Percentiles rank a stretch among this genome's conserved stretches.
Evolutionary conservation across 1,140 invertebrate species (phyloP).

Genomic region (Globodera rostochiensis): DNA sequence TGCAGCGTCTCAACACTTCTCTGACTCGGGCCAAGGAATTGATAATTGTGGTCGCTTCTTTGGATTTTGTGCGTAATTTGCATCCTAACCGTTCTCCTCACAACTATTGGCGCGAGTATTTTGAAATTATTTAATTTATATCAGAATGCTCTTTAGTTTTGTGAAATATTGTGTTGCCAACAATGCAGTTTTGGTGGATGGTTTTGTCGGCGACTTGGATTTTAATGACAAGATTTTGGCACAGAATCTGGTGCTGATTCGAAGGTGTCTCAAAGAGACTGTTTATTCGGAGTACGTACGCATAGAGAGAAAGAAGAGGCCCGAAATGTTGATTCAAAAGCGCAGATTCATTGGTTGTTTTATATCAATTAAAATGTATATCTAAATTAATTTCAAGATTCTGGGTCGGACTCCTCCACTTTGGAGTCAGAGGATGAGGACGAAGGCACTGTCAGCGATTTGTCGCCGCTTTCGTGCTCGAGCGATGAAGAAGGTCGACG

Average conservation of each 20-base stretch:
- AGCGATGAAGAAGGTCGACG: conserved; percentile 18
- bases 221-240: not conserved
- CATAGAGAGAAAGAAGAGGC: conserved; percentile 4
- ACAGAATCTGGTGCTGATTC: not conserved
- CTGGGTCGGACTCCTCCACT: too few relatives aligned
- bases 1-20: conserved; percentile 44
- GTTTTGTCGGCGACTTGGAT: conserved; percentile 8
- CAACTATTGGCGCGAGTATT: conserved; percentile 25
- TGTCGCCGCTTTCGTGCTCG: not conserved
- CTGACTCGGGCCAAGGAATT: conserved; percentile 42
- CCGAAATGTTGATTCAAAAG: conserved; percentile 15
- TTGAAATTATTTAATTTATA: not conserved
- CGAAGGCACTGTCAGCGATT: conserved; percentile 2
- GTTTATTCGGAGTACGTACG: not conserved
- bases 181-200: conserved; percentile 19
- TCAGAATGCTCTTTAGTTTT: not conserved
- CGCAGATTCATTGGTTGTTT: not conserved
- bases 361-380: not conserved
- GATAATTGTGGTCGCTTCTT: conserved; percentile 39
- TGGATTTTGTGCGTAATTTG: conserved; percentile 18
- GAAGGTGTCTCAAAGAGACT: conserved; percentile 5
- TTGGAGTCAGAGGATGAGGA: not conserved
- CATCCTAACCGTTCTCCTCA: not conserved
- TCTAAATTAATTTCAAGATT: not conserved
- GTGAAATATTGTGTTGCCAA: conserved; percentile 21